Conservation (phyloP, 2,888 invertebrate species). For the Cabera pusaria region DNA sequence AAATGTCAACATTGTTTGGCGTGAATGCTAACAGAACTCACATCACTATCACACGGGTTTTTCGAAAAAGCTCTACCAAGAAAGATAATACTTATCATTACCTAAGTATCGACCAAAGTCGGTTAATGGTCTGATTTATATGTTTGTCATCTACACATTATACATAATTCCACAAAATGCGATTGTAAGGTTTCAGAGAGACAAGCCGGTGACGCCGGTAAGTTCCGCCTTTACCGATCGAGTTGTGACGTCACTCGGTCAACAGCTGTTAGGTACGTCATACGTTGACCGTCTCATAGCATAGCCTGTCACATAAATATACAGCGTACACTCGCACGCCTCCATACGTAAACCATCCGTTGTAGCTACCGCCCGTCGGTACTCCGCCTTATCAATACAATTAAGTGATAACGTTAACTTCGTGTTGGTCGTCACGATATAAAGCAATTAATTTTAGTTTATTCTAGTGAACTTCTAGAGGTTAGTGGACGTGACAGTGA, state of each 20-base stretch:
- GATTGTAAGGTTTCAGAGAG: constrained; percentile 22
- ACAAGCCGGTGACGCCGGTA: constrained; percentile 10
- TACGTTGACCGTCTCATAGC: constrained; percentile 33
- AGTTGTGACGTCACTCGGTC: constrained; percentile 24
- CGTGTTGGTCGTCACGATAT: constrained; percentile 43
- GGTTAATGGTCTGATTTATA: no score
- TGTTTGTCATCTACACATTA: no score
- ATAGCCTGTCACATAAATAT: constrained; percentile 49
- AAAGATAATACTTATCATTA: no score
- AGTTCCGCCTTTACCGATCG: constrained; percentile 11
- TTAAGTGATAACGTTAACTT: constrained; percentile 57
- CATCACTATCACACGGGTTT: no score
- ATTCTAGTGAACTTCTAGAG: constrained; percentile 18
- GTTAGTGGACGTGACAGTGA: constrained; percentile 21
- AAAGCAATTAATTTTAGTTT: constrained; percentile 18
- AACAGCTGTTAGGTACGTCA: constrained; percentile 33
- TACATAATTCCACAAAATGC: no score
- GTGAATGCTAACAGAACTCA: no score
- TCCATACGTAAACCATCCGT: constrained; percentile 56
- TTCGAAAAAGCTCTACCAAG: no score
- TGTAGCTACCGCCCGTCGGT: constrained; percentile 38
- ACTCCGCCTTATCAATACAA: constrained; percentile 47
- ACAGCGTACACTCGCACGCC: constrained; percentile 41
- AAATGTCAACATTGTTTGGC: no score
- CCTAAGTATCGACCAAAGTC: no score